Evolutionary conservation across 1,140 invertebrate species (phyloP), one percentile per base, ranked within the genome.

Genomic region (Drosophila subpulchrella): DNA sequence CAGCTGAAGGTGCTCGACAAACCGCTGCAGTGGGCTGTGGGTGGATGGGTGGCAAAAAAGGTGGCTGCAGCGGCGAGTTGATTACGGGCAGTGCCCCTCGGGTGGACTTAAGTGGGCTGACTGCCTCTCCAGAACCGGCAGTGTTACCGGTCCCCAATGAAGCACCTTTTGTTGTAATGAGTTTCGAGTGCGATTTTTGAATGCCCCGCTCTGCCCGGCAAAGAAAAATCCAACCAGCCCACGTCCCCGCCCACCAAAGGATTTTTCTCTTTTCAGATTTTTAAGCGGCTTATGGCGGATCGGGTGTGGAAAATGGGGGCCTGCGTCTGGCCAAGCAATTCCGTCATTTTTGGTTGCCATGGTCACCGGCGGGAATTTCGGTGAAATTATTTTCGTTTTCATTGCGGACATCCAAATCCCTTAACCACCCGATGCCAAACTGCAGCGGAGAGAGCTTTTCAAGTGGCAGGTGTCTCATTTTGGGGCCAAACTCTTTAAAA

Each of bases 81-180:
- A 86, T 88, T 83, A 88, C 75, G 84, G 68, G 62, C 53, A 60
- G 56, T 20, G 63, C 50, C 75, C 83, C 72, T 68, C 62, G 59
- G 61, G 65, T 54, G 67, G 79, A 83, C 82, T 86, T 88, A 86
- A 86, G 82, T 86, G 82, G 79, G 65, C 83, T 38, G 59, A 11
- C 67, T 48, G 65, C 57, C 46, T 61, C 50, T 46, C 46, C 57
- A 46, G 36, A 36, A 36, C 44, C 41, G 24, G 60, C 20, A 30
- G 24, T 41, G 61, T 30, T 50, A 38, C 56, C 57, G 44, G 15
- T 62, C 74, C 61, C 70, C 78, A 75, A 88, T 86, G 83, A 82
- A 88, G 83, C 84, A 88, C 83, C 83, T 88, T 86, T 86, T 86
- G 83, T 86, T 86, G 83, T 86, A 86, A 86, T 88, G 83, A 88